Base-by-base conservation (phyloP, 2,113 vertebrate species). In the Potamarius usumacintae region DNA sequence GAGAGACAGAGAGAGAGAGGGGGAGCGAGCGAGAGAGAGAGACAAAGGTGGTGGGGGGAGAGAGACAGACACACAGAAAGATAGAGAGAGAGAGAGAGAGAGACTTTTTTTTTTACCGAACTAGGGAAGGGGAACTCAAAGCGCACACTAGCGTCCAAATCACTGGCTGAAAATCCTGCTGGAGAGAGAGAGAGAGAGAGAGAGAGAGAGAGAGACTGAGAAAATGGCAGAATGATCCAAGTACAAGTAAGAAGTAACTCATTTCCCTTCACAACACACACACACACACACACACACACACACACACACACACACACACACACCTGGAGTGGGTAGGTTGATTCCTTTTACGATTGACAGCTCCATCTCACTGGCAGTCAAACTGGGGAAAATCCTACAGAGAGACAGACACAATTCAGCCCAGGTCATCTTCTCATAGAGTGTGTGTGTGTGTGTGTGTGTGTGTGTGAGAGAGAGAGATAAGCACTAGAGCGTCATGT, bases 101-200 rank as follows among this genome's bases (percentile, higher is more conserved):
- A 6, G 25, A 57, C 14, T 22, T 14, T 77, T 77, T 25, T n/a
- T 93, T 95, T 89, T 93, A 98, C 97, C 92, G 89, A 88, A 22
- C 94, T 98, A 89, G 97, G 97, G 76, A 97, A 97, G 10, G 96
- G 96, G 93, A 99, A 98, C 89, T 99, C 97, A 57, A 98, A 99
- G 65, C 96, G 97, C 85, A 98, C 96, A 0, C 96, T 97, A 69
- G 96, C 93, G 89, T 98, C 97, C 93, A 98, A 94, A 85, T 99
- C 97, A 6, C 89, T 90, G 0, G 96, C 77, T 1, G 96, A 95
- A 71, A 96, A 91, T 42, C 97, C 97, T 98, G 92, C 2, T n/a
- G n/a, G n/a, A n/a, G n/a, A n/a, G n/a, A n/a, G n/a, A n/a, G n/a
- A n/a, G n/a, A n/a, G n/a, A n/a, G n/a, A n/a, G 86, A 42, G 30